Conservation (phyloP, 2,113 vertebrate species). For the Elephantulus edwardii region DNA sequence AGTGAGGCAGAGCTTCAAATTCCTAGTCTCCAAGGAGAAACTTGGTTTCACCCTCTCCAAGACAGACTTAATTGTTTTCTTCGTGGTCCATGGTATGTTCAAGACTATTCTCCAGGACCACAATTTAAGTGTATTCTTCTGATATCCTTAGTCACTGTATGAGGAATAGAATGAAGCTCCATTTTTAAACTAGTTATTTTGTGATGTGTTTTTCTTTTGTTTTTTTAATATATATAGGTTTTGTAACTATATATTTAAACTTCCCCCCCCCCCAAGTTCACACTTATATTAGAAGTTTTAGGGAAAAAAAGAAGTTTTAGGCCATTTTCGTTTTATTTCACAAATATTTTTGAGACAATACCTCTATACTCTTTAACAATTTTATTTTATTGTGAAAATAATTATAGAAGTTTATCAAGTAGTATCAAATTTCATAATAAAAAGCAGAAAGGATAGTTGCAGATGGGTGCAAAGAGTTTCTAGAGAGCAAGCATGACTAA, state of each 20-base stretch:
- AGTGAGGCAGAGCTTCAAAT: too few relatives aligned
- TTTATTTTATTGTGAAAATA: conserved; percentile 68
- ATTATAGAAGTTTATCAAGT: conserved; percentile 71
- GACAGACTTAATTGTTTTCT: too few relatives aligned
- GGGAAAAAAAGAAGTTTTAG: too few relatives aligned
- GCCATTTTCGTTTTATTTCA: conserved; percentile 44
- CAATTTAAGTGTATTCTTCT: too few relatives aligned
- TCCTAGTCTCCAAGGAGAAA: too few relatives aligned
- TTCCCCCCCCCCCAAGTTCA: conserved; percentile 31
- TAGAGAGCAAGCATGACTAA: conserved; percentile 8
- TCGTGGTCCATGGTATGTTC: too few relatives aligned
- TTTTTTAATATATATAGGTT: conserved; percentile 19
- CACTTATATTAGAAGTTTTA: conserved; percentile 53
- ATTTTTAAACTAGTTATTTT: too few relatives aligned
- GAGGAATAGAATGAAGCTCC: too few relatives aligned
- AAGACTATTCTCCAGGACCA: too few relatives aligned
- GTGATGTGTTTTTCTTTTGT: too few relatives aligned
- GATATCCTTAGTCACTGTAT: too few relatives aligned
- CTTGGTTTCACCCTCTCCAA: too few relatives aligned
- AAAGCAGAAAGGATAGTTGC: background rate
- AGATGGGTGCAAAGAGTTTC: conserved; percentile 50
- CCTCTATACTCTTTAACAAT: conserved; percentile 23
- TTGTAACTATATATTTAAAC: background rate
- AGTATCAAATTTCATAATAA: conserved; percentile 47
- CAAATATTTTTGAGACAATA: conserved; percentile 48